Conservation (phyloP, 1,140 invertebrate species). For the Metaphire vulgaris region DNA sequence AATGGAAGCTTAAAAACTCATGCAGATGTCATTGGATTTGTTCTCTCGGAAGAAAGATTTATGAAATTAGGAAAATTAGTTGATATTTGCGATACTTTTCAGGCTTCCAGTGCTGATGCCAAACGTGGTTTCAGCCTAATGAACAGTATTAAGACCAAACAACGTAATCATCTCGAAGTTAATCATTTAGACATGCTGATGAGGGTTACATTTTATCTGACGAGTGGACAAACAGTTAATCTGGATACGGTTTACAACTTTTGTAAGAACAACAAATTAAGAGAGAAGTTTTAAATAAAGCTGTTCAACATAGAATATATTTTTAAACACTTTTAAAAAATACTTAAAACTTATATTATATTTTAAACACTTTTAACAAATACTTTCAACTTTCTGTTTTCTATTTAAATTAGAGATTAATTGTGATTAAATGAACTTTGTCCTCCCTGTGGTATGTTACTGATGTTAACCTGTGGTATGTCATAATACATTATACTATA, state of each 20-base stretch:
- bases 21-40: slow-evolving; percentile 10
- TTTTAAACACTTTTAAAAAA: too few species aligned
- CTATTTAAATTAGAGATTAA: too few species aligned
- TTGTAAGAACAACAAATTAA: slow-evolving; percentile 14
- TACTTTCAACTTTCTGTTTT: too few species aligned
- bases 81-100: slow-evolving; percentile 18
- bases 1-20: background rate
- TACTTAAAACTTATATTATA: too few species aligned
- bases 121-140: slow-evolving; percentile 19
- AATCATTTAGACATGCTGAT: slow-evolving; percentile 18
- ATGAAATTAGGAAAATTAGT: slow-evolving; percentile 9
- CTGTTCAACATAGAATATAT: too few species aligned
- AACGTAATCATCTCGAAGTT: slow-evolving; percentile 9
- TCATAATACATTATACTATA: too few species aligned
- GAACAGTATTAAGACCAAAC: slow-evolving; percentile 23
- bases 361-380: too few species aligned
- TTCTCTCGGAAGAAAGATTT: slow-evolving; percentile 21
- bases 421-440: too few species aligned
- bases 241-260: slow-evolving; percentile 17
- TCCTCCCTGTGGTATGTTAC: too few species aligned
- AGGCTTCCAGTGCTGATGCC: slow-evolving; percentile 18
- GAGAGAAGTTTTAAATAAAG: too few species aligned
- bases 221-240: slow-evolving; percentile 2
- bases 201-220: slow-evolving; percentile 15
- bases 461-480: too few species aligned